These are phyloP conservation scores for Ctenopoma multispine DNA, from an alignment of 2,797 vertebrate genomes.

Conservation along the genomic window DNA sequence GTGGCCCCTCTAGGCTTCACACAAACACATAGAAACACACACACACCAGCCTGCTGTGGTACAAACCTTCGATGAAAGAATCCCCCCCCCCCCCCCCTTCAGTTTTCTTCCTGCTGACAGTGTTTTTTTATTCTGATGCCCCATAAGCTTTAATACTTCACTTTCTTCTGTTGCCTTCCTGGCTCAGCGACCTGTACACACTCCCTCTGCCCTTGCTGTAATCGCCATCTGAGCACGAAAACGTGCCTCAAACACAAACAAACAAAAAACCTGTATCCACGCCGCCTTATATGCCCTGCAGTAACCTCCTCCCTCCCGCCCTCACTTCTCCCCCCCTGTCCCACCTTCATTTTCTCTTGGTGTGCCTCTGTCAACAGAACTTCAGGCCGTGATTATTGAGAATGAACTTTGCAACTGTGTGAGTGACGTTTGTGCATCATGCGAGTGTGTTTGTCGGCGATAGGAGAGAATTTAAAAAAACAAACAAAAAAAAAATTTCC, in stretches of 20 bases:
- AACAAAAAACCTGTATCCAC: conserved; percentile 46
- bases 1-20: conserved; percentile 54
- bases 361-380: conserved; percentile 77
- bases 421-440: conserved; percentile 58
- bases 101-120: conserved; percentile 44
- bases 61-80: conserved; percentile 43
- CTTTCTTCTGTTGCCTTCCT: conserved; percentile 62
- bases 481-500: conserved; percentile 43
- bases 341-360: conserved; percentile 54
- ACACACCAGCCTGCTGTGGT: conserved; percentile 59
- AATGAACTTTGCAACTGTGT: conserved; percentile 68
- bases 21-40: conserved; percentile 28
- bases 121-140: conserved; percentile 69
- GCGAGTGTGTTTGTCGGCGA: conserved; percentile 57
- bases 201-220: conserved; percentile 62
- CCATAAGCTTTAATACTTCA: conserved; percentile 82
- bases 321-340: conserved; percentile 12
- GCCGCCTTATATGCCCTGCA: conserved; percentile 68
- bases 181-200: conserved; percentile 54
- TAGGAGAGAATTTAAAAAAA: conserved; percentile 41
- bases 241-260: conserved; percentile 29
- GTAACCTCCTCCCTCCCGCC: conserved; percentile 33
- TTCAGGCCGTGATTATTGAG: conserved; percentile 63
- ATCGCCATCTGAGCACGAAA: conserved; percentile 42
- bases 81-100: conserved; percentile 22